A percentile compares a stretch with the other conserved stretches of the same genome.
Evolutionary conservation across 1,140 invertebrate species (phyloP).

Genomic region (Caenorhabditis tropicalis): DNA sequence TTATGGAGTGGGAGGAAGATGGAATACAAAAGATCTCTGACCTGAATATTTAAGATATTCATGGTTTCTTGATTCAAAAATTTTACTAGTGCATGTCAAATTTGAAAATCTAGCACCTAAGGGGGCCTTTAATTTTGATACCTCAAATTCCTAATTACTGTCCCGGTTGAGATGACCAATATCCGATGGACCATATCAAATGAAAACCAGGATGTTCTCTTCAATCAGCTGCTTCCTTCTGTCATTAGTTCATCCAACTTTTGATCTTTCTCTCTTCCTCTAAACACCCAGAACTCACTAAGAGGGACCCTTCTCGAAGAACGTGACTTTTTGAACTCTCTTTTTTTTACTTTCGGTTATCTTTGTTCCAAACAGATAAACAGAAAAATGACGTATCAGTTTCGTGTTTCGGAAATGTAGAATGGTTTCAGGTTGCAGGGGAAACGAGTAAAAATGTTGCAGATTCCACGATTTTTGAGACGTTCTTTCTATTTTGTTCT

Average conservation of each 20-base stretch:
- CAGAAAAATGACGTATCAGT: not conserved
- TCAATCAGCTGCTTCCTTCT: not conserved
- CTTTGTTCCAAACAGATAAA: not conserved
- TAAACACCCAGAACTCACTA: no score
- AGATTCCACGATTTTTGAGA: not conserved
- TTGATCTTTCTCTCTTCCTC: not conserved
- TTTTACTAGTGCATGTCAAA: no score
- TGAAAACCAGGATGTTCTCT: no score
- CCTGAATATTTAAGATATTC: no score
- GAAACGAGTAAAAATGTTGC: not conserved
- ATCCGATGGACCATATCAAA: no score
- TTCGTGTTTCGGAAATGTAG: not conserved
- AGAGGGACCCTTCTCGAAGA: not conserved
- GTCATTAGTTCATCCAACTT: not conserved
- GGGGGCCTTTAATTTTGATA: no score
- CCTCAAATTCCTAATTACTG: no score
- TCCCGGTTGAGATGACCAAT: no score
- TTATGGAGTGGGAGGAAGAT: no score
- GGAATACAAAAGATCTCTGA: no score
- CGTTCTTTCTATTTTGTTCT: not conserved
- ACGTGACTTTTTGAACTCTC: conserved; percentile 44
- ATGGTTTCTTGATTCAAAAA: no score
- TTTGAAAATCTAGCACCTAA: no score
- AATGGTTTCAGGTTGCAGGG: not conserved
- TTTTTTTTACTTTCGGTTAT: not conserved